Evolutionary conservation across 2,797 vertebrate species (phyloP), one percentile per base, ranked within the genome.

Genomic region (Diplodus puntazzo): DNA sequence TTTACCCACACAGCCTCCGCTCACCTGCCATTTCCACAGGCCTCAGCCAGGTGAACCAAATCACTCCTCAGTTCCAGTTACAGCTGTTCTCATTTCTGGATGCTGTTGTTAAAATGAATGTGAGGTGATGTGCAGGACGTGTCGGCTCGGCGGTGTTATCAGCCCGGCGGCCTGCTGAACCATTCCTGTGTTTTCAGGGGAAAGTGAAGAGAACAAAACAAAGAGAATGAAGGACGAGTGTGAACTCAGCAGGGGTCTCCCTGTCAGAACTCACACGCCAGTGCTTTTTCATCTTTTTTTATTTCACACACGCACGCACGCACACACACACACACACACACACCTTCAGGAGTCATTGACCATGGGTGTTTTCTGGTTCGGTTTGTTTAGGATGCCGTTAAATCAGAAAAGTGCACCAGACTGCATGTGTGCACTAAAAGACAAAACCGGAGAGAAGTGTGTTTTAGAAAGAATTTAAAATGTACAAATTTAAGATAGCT

Each of bases 1-100:
- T 88, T 63, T 78, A 81, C 83, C 80, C 81, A 79, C 76, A 82
- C 53, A 25, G 73, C 55, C 23, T 11, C 16, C 2, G 74, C 58
- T 67, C 25, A 66, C 53, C 59, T 48, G 49, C 64, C 27, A 7
- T 58, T 82, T 82, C 78, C 64, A 39, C 57, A 55, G 83, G 82
- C 60, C 27, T 42, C 17, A 55, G 70, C 59, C 67, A 45, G 49
- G 48, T 50, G 72, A 55, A 81, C 67, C 63, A 70, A 77, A 80
- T 75, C 69, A 50, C 1, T 63, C 65, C 76, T 78, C 54, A 2
- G 61, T 39, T 72, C 30, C 75, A 65, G 57, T 30, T 65, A 23
- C 63, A 67, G 65, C 71, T 67, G 71, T 61, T 84, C 71, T 54
- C 65, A n/a, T 80, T 58, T 39, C 49, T 73, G 55, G 48, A 46